Conservation (phyloP, 2,888 invertebrate species). For the Colostygia pectinataria region DNA sequence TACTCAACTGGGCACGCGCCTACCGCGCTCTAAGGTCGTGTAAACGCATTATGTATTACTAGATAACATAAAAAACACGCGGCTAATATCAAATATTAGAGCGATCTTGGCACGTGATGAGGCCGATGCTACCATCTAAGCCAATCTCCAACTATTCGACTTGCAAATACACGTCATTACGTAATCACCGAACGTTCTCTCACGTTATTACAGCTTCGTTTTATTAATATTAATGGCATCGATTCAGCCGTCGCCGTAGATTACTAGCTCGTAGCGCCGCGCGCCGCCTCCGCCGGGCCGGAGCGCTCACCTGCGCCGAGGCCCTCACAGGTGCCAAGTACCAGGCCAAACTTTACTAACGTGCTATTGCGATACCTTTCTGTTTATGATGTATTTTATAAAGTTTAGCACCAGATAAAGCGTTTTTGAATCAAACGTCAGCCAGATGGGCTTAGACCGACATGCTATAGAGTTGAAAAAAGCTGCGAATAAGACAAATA, state of each 20-base stretch:
- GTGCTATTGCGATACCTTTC: too few species aligned
- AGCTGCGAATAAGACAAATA: too few species aligned
- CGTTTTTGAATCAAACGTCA: too few species aligned
- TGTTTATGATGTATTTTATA: too few species aligned
- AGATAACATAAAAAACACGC: too few species aligned
- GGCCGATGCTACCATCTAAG: neutral
- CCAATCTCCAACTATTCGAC: neutral
- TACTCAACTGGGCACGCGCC: too few species aligned
- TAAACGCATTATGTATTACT: too few species aligned
- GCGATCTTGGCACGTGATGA: neutral
- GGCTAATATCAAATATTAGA: neutral
- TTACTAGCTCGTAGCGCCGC: neutral
- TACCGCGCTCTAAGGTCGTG: too few species aligned
- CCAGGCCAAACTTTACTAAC: neutral
- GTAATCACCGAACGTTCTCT: constrained; percentile 18
- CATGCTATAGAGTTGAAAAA: too few species aligned
- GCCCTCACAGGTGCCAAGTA: neutral
- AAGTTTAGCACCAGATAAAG: too few species aligned
- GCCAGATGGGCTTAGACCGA: too few species aligned
- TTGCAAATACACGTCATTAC: constrained; percentile 14
- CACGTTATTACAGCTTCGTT: constrained; percentile 16
- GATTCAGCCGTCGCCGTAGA: neutral
- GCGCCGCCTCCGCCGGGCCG: neutral
- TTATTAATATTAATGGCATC: constrained; percentile 26
- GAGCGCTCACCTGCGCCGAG: neutral